These are phyloP conservation scores for Hipparchia semele DNA, from an alignment of 2,888 invertebrate species.

Conservation along the genomic window DNA sequence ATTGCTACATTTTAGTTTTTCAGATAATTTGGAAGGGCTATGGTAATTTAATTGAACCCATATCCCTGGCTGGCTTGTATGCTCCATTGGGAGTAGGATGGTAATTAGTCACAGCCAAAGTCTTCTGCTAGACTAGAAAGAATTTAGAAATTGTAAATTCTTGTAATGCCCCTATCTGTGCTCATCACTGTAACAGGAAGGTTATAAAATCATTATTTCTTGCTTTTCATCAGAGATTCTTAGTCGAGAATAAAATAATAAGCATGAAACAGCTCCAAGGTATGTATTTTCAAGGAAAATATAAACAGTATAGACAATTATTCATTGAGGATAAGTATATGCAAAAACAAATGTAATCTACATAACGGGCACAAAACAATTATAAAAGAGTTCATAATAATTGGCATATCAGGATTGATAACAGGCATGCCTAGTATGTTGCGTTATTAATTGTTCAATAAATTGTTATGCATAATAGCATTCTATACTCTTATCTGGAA, in stretches of 20 bases:
- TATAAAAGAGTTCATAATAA: constrained; percentile 29
- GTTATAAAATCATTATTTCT: too few species aligned
- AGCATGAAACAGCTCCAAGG: background rate
- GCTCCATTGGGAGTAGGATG: too few species aligned
- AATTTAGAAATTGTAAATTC: too few species aligned
- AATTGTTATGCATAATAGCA: background rate
- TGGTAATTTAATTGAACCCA: too few species aligned
- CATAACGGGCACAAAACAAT: constrained; percentile 22
- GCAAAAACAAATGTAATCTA: constrained; percentile 8
- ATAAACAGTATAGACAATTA: background rate
- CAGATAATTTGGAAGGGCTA: too few species aligned
- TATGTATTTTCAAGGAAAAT: background rate
- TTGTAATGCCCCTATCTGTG: too few species aligned
- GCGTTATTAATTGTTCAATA: constrained; percentile 7
- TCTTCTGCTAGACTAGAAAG: too few species aligned
- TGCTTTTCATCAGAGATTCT: background rate
- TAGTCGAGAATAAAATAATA: background rate
- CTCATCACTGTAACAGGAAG: too few species aligned
- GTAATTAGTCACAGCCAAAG: too few species aligned
- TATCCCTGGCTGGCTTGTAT: too few species aligned
- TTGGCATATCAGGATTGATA: constrained; percentile 21
- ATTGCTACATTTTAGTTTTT: too few species aligned
- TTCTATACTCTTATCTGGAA: background rate
- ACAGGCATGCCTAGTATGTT: background rate
- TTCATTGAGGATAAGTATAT: background rate